Evolutionary conservation across 2,113 vertebrate species (phyloP).

Genomic region (Lamprotornis superbus): DNA sequence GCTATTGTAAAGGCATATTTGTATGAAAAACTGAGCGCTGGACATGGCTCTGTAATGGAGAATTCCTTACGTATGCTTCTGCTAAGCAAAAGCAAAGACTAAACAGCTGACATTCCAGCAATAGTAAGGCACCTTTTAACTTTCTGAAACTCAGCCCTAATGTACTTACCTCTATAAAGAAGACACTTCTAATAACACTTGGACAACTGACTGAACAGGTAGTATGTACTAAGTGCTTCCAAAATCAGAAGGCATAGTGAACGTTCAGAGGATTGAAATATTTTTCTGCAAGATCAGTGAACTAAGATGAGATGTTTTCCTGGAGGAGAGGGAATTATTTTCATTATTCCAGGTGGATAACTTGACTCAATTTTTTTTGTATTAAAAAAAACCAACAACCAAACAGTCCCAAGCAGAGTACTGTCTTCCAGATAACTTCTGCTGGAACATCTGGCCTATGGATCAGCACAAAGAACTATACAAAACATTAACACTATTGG

Average conservation of each 20-base stretch:
- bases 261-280: not conserved
- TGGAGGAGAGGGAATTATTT: not conserved
- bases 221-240: not conserved
- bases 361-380: not conserved
- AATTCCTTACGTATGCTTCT: not conserved
- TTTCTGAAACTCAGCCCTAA: not conserved
- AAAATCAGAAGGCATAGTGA: not conserved
- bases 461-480: not conserved
- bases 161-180: not conserved
- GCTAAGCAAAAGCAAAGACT: not conserved
- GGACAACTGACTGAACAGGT: not conserved
- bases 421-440: not conserved
- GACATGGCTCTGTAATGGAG: not conserved
- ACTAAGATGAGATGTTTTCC: not conserved
- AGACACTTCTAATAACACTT: not conserved
- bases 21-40: not conserved
- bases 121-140: not conserved
- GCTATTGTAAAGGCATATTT: not conserved
- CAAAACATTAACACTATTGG: not conserved
- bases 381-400: not conserved
- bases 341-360: not conserved
- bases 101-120: not conserved
- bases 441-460: not conserved
- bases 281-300: not conserved
- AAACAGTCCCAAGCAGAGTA: not conserved